Evolutionary conservation across 2,113 vertebrate species (phyloP).

Genomic region (Anguilla rostrata): DNA sequence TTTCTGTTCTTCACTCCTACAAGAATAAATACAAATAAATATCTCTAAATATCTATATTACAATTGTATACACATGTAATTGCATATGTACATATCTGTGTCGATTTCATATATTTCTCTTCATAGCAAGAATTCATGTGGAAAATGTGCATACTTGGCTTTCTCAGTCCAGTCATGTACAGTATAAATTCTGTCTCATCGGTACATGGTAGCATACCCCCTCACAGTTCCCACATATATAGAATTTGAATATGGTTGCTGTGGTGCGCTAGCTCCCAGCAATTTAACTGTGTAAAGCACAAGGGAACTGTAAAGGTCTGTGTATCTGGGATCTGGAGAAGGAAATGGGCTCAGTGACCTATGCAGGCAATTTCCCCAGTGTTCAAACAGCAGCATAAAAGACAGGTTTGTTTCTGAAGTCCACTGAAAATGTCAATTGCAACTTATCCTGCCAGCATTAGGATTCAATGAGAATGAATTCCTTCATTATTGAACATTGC

Average conservation of each 20-base stretch:
- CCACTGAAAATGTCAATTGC: slow-evolving; percentile 76
- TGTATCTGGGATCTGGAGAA: slow-evolving; percentile 65
- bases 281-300: slow-evolving; percentile 58
- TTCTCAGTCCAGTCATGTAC: too few relatives aligned
- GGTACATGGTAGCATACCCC: too few relatives aligned
- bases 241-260: slow-evolving; percentile 56
- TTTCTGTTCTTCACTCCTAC: too few relatives aligned
- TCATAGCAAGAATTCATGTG: too few relatives aligned
- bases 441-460: slow-evolving; percentile 73
- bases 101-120: too few relatives aligned
- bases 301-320: slow-evolving; percentile 51
- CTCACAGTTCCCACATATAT: slow-evolving; percentile 53
- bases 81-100: too few relatives aligned
- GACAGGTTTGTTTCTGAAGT: slow-evolving; percentile 77
- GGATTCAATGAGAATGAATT: slow-evolving; percentile 72
- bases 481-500: slow-evolving; percentile 42
- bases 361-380: slow-evolving; percentile 73
- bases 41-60: too few relatives aligned
- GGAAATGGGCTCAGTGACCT: slow-evolving; percentile 80
- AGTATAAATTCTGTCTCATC: too few relatives aligned
- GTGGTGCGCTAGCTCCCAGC: slow-evolving; percentile 24
- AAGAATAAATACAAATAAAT: too few relatives aligned
- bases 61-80: too few relatives aligned
- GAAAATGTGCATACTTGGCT: too few relatives aligned
- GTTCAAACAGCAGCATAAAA: slow-evolving; percentile 79